A percentile compares a stretch with the other conserved stretches of the same genome.
These are phyloP conservation scores for Percopsis transmontana DNA, from an alignment of 2,113 vertebrate genomes.

Conservation along the genomic window DNA sequence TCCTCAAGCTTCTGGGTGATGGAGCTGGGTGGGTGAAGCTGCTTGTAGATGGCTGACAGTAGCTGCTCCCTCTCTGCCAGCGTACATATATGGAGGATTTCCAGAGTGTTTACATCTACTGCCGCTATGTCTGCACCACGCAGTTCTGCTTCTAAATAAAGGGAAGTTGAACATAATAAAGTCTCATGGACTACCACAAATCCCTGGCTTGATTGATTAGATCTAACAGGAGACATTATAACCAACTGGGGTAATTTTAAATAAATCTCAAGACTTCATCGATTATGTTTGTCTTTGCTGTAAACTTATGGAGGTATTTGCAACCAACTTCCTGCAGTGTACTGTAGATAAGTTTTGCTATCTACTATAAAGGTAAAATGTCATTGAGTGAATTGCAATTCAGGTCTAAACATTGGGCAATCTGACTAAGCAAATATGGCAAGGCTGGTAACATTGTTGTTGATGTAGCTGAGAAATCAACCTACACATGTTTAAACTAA, in stretches of 20 bases:
- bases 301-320: neutral
- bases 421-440: too few relatives aligned
- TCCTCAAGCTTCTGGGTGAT: constrained; percentile 59
- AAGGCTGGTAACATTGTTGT: too few relatives aligned
- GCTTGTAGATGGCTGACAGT: constrained; percentile 75
- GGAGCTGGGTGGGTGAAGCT: constrained; percentile 70
- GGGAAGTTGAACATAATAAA: constrained; percentile 27
- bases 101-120: constrained; percentile 68
- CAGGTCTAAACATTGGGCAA: too few relatives aligned
- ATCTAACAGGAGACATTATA: neutral
- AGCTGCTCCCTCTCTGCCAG: constrained; percentile 73
- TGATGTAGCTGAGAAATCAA: too few relatives aligned
- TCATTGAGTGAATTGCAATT: too few relatives aligned
- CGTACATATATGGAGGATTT: constrained; percentile 67
- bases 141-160: constrained; percentile 66
- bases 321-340: too few relatives aligned
- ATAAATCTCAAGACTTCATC: neutral
- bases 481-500: too few relatives aligned
- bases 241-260: neutral
- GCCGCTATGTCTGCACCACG: constrained; percentile 72
- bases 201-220: too few relatives aligned
- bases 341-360: neutral
- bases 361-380: neutral
- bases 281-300: neutral
- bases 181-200: neutral